Conservation (phyloP, 2,797 vertebrate genomes). For the Garrulus glandarius region DNA sequence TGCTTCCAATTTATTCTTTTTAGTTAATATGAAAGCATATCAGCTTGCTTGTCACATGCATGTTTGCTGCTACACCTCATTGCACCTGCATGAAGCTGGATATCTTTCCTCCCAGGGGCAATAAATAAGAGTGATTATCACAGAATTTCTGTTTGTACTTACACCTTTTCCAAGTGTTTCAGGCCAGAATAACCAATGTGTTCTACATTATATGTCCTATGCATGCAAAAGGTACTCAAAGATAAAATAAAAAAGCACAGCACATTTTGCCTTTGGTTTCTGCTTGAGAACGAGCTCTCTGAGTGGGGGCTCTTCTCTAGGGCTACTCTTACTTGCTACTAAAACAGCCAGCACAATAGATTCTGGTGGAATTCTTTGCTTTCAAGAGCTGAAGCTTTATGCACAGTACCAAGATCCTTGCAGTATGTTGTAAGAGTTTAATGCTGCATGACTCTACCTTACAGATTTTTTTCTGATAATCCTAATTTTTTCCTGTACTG, state of each 20-base stretch:
- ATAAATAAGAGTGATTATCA: not conserved
- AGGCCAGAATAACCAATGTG: not conserved
- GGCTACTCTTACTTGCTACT: not conserved
- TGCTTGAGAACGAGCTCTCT: not conserved
- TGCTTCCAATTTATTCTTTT: not conserved
- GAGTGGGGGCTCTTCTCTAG: not conserved
- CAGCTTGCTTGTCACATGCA: not conserved
- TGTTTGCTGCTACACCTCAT: not conserved
- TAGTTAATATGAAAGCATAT: not conserved
- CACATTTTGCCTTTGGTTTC: not conserved
- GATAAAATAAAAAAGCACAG: not conserved
- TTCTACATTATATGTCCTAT: not conserved
- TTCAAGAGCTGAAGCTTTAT: not conserved
- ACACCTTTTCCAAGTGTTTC: not conserved
- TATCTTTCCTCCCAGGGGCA: not conserved
- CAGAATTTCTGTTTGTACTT: not conserved
- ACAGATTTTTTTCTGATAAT: not conserved
- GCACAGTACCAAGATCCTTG: not conserved
- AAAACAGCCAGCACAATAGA: not conserved
- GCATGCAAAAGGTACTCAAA: not conserved
- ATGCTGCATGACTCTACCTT: not conserved
- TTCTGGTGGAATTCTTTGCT: not conserved
- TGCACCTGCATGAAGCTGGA: not conserved
- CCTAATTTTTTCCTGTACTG: not conserved
- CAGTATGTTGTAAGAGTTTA: not conserved